Conservation (phyloP, 2,113 vertebrate species). For the Tragelaphus imberbis region DNA sequence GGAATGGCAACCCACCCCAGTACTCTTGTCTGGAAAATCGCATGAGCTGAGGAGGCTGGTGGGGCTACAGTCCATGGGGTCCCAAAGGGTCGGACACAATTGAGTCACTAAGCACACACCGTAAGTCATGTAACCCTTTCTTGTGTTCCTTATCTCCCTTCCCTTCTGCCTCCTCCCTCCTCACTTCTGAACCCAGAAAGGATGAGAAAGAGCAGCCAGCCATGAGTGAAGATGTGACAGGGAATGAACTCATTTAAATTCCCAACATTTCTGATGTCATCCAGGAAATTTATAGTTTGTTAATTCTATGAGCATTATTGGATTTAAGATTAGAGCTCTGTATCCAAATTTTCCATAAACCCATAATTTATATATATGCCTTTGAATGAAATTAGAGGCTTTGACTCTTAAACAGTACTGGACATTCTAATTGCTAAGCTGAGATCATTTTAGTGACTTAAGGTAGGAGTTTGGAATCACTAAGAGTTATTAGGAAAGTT, state of each 20-base stretch:
- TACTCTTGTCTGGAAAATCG: background rate
- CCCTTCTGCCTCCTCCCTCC: background rate
- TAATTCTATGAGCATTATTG: background rate
- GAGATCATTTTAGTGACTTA: background rate
- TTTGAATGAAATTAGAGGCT: background rate
- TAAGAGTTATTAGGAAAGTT: background rate
- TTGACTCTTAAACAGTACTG: background rate
- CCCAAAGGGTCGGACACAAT: background rate
- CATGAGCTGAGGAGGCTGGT: background rate
- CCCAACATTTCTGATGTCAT: background rate
- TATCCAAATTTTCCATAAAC: background rate
- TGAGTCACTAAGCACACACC: background rate
- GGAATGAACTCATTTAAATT: background rate
- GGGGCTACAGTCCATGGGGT: background rate
- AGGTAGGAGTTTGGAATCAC: background rate
- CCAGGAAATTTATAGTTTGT: background rate
- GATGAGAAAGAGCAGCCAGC: background rate
- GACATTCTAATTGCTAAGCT: background rate
- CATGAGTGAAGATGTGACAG: background rate
- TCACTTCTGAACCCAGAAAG: background rate
- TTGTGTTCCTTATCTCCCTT: background rate
- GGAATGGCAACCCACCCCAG: background rate
- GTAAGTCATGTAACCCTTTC: background rate
- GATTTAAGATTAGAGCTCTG: background rate
- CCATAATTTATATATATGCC: background rate